Evolutionary conservation across 2,797 vertebrate genomes (phyloP).

Genomic region (Epinephelus malabaricus): DNA sequence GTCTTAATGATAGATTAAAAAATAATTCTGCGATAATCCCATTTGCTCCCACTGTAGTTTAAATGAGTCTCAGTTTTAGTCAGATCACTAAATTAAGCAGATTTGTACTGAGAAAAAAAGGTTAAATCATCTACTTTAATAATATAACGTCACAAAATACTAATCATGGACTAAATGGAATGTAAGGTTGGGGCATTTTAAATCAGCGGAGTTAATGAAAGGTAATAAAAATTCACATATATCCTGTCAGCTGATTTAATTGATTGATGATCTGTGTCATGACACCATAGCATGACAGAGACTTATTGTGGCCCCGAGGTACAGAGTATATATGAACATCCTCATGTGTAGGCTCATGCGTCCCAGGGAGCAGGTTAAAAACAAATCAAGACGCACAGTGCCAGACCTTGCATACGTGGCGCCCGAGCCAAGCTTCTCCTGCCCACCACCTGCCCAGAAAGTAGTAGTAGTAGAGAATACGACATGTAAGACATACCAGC

Average conservation of each 20-base stretch:
- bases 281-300: not conserved
- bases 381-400: too few relatives aligned
- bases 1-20: too few relatives aligned
- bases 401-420: too few relatives aligned
- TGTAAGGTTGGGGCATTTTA: not conserved
- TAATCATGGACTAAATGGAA: not conserved
- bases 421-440: too few relatives aligned
- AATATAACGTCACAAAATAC: not conserved
- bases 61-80: too few relatives aligned
- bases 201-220: not conserved
- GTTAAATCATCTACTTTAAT: not conserved
- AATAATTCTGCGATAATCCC: too few relatives aligned
- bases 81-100: too few relatives aligned
- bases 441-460: too few relatives aligned
- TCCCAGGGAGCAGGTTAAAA: not conserved
- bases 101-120: too few relatives aligned
- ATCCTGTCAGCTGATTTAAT: not conserved
- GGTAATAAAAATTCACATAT: not conserved
- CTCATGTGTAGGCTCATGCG: not conserved
- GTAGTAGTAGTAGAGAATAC: too few relatives aligned
- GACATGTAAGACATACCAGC: not conserved
- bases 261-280: not conserved
- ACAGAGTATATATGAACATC: not conserved
- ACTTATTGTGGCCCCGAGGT: slow-evolving; percentile 9
- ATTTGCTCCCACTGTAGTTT: too few relatives aligned